Base-by-base conservation (phyloP, 1,140 invertebrate genomes). In the Procambarus clarkii region DNA sequence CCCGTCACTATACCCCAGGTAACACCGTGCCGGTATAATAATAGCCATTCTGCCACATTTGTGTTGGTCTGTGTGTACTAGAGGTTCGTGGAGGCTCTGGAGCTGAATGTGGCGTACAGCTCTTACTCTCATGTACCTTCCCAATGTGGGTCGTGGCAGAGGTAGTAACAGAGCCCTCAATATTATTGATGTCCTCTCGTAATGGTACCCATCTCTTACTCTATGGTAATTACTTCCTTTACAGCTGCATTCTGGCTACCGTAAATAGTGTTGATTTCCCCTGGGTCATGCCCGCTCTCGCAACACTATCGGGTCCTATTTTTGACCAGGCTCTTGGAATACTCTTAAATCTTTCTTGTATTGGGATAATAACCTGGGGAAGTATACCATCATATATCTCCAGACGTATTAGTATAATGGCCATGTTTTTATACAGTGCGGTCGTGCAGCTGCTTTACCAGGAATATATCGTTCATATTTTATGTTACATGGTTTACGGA, bases 251-350 rank as follows among this genome's bases (percentile, higher is more conserved):
- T 74, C 69, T 34, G 69, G 69, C 69, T 74, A 74, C 69, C 69
- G 69, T 74, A 74, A 74, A 74, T 74, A 74, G n/a, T 34, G n/a
- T 34, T 74, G 69, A 74, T 74, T 74, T 74, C 69, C 69, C 69
- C 69, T 1, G 69, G 69, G 69, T 74, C n/a, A 74, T 74, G 24
- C 5, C 69, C 11, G n/a, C 69, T 34, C 7, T 24, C 8, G n/a
- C n/a, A n/a, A 34, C n/a, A 24, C n/a, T 34, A 34, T 34, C n/a
- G n/a, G n/a, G 0, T 74, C 24, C 15, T 74, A 74, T 74, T 74
- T 74, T 74, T 7, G 69, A 34, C 69, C 69, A 34, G n/a, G 5
- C 11, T 74, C 34, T 74, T 8, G n/a, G 4, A n/a, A 13, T 18
- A 18, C 69, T 7, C n/a, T 24, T 7, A 8, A 15, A 34, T 5